Evolutionary conservation across 2,797 vertebrate genomes (phyloP), one percentile per base, ranked within the genome.

Genomic region (Enteromius radiatus): DNA sequence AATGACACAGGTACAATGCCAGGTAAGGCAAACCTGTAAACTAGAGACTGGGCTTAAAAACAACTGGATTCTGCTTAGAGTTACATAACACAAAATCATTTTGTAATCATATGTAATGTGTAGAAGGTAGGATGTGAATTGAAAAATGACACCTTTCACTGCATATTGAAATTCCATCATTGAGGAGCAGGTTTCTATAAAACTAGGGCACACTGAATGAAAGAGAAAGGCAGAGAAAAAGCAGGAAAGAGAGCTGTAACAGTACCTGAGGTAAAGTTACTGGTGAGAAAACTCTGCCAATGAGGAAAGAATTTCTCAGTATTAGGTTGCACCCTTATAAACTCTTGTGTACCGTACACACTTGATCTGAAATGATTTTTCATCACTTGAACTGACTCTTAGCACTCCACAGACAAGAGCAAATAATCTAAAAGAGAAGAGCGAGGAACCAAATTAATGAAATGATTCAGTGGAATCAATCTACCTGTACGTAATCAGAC

Each of bases 101-200:
- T 74, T 52, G n/a, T 49, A 21, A 65, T 75, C 56, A n/a, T 15
- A 59, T 61, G 65, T 56, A n/a, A 83, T 77, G 10, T 63, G 38
- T 36, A 76, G 5, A 56, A 59, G 49, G 49, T 68, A 43, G 52
- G 12, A 76, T 23, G 4, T 14, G 41, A 61, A 77, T 38, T 69
- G 81, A 77, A 83, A 83, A 83, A 63, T 83, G 28, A 83, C 65
- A 49, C 74, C 65, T 61, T 83, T 70, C 64, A 69, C 65, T 59
- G 23, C 19, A 70, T 43, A 83, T 59, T 70, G 65, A 56, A 80
- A 80, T 70, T 33, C 74, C 81, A 76, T 45, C 52, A 77, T 45
- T 68, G 2, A 59, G 68, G 49, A 76, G 49, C 26, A 69, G 81
- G 64, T 59, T 68, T 76, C 52, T 76, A 47, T 69, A 76, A 69